Evolutionary conservation across 2,888 invertebrate genomes (phyloP), one percentile per base, ranked within the genome.

Genomic region (Diachrysia chrysitis): DNA sequence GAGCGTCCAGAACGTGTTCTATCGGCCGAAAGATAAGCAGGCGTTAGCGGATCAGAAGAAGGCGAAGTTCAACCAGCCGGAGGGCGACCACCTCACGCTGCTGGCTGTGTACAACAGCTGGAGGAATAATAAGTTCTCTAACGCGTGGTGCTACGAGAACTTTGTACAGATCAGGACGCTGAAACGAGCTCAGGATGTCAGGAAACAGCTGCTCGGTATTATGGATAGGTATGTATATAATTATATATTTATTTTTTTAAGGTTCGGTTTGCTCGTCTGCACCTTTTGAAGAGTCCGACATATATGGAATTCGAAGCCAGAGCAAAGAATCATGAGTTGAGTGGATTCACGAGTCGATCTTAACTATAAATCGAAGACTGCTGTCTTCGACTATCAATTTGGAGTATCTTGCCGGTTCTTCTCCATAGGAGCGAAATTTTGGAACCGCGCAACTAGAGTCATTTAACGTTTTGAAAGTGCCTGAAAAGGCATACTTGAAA

Each of bases 91-190:
- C 93, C 94, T 99, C 53, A 99, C 99, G 0, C 93, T 99, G 25
- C 92, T 99, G n/a, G 99, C 99, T 0, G 99, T 99, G 5, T 99
- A 99, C 90, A 99, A 99, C 90, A 99, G 99, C 59, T 99, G 99
- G 99, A 98, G 99, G 86, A 99, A 99, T 89, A 99, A 99, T 89
- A 99, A 99, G 93, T 99, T 99, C 92, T 99, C 99, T 0, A 99
- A 99, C 90, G 99, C 99, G 0, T 99, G 99, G 99, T 99, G 99
- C 91, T 99, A 99, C 87, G 99, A 99, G 90, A 99, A 99, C 95
- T 99, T 99, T 89, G 99, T 99, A 4, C 99, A 99, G 95, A 98
- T 99, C 37, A 95, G 99, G 23, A 99, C 99, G 0, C 93, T 99
- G 69, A 99, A 99, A 90, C 96, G 99, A 21, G 99, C 99, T 0